phyloP scores from a whole-genome alignment of 2,888 invertebrate species.

The Lamellibrachia columna region DNA sequence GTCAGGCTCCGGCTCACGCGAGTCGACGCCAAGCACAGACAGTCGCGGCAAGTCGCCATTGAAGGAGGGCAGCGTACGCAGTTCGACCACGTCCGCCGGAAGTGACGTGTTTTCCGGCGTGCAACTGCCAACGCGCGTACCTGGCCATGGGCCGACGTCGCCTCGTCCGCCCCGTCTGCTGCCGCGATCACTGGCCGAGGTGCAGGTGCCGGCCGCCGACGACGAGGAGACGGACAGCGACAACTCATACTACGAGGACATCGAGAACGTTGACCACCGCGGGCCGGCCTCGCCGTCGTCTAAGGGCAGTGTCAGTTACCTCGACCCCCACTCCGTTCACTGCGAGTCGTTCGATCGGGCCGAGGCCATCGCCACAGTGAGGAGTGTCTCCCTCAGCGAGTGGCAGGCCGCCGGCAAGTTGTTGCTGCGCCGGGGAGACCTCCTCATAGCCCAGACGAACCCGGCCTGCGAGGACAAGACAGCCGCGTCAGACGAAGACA shows the following conservation, averaged over 20 bases:
- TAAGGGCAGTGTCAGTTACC: conserved; percentile 33
- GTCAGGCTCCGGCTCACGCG: not conserved
- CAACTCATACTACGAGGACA: conserved; percentile 47
- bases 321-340: conserved; percentile 41
- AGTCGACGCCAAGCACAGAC: not conserved
- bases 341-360: conserved; percentile 29
- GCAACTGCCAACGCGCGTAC: conserved; percentile 24
- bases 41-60: not conserved
- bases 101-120: conserved; percentile 20
- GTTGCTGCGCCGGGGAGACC: conserved; percentile 28
- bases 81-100: conserved; percentile 21
- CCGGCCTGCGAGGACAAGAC: conserved; percentile 18
- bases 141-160: not conserved
- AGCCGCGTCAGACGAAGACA: not conserved
- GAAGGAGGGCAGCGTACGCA: conserved; percentile 22
- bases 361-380: not conserved
- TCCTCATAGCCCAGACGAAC: conserved; percentile 31
- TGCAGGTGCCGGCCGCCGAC: conserved; percentile 29
- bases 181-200: conserved; percentile 23
- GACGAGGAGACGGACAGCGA: conserved; percentile 32
- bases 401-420: conserved; percentile 28
- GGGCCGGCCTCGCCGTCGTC: conserved; percentile 24
- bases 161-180: not conserved
- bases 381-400: conserved; percentile 17
- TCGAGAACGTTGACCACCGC: conserved; percentile 36